Percentiles rank a stretch among this genome's conserved stretches.
Evolutionary conservation across 2,797 vertebrate species (phyloP).

Genomic region (Hozukius guyotensis): DNA sequence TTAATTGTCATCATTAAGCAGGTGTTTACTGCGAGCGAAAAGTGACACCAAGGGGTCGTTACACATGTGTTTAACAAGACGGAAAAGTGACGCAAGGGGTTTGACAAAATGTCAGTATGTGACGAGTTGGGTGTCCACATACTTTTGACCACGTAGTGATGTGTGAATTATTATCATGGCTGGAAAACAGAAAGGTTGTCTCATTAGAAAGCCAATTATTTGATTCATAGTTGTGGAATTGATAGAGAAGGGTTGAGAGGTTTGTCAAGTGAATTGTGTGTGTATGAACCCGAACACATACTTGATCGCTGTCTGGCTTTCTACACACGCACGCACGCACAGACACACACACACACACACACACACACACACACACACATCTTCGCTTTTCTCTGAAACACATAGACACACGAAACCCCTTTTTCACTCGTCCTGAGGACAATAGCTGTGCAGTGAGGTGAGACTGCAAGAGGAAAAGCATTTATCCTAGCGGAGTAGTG

Average conservation of each 20-base stretch:
- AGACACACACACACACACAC: conserved; percentile 34
- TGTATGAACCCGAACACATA: conserved; percentile 3
- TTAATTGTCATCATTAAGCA: too few species aligned
- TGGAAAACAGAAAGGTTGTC: neutral
- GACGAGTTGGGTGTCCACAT: too few species aligned
- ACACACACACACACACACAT: conserved; percentile 16
- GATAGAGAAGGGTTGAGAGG: neutral
- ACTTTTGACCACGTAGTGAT: neutral
- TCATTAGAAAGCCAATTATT: conserved; percentile 37
- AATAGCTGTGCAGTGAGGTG: conserved; percentile 73
- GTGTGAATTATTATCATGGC: neutral
- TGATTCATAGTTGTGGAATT: conserved; percentile 8
- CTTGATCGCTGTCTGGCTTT: neutral
- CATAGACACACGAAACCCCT: conserved; percentile 43
- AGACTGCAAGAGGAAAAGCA: conserved; percentile 73
- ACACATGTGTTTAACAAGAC: too few species aligned
- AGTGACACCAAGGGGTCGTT: too few species aligned
- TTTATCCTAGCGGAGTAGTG: conserved; percentile 73
- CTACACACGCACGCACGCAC: conserved; percentile 13
- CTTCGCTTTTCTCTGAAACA: conserved; percentile 45
- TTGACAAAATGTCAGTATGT: too few species aligned
- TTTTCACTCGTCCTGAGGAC: conserved; percentile 61
- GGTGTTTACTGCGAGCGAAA: too few species aligned
- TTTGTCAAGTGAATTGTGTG: conserved; percentile 39
- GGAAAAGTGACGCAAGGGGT: too few species aligned